Conservation (phyloP, 1,140 invertebrate genomes). For the Lepidurus couesii region DNA sequence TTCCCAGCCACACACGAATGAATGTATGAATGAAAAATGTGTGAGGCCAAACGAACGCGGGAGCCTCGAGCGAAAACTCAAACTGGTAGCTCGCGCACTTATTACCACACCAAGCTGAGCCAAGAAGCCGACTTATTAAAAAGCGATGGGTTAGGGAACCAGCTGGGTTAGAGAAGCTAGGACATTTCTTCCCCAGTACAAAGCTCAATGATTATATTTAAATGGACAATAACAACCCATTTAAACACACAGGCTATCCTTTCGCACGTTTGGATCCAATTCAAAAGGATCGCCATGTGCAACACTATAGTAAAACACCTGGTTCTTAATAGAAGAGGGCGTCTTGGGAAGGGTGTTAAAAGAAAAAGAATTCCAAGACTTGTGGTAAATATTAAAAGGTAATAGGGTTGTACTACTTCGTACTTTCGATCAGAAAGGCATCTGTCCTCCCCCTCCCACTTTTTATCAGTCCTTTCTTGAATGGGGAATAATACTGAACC, state of each 20-base stretch:
- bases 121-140: background rate
- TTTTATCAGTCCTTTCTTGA: background rate
- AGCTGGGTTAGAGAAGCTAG: background rate
- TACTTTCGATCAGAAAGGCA: background rate
- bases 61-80: no score
- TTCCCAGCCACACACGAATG: no score
- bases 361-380: background rate
- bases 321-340: background rate
- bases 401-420: background rate
- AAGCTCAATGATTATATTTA: no score
- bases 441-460: background rate
- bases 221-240: no score
- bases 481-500: background rate
- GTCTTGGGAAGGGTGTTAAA: background rate
- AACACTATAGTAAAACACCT: background rate
- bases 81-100: no score
- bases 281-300: background rate
- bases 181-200: no score
- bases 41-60: no score
- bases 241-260: background rate
- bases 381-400: background rate
- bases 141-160: background rate
- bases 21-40: no score
- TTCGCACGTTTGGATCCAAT: background rate
- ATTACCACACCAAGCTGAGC: background rate